Evolutionary conservation across 1,140 invertebrate genomes (phyloP).

Genomic region (Calephelis nemesis): DNA sequence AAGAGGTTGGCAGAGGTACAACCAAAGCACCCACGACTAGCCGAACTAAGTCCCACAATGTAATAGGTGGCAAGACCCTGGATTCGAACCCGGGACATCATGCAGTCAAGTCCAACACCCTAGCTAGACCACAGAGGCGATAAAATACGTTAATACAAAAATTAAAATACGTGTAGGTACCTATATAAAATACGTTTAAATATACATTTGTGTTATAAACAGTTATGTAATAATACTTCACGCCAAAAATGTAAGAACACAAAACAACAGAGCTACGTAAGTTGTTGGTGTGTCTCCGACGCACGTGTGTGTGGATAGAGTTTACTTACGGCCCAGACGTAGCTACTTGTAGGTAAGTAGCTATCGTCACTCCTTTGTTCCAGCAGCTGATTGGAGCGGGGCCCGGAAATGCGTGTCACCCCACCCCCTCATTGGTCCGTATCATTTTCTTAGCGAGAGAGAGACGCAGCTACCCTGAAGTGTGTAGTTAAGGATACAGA

Average conservation of each 20-base stretch:
- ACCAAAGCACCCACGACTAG: too few species aligned
- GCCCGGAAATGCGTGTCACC: slow-evolving; percentile 78
- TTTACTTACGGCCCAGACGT: slow-evolving; percentile 61
- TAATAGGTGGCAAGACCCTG: too few species aligned
- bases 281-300: slow-evolving; percentile 47
- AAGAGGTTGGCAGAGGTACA: too few species aligned
- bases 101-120: too few species aligned
- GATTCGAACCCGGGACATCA: too few species aligned
- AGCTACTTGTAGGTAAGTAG: slow-evolving; percentile 77
- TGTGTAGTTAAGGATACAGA: slow-evolving; percentile 72
- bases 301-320: slow-evolving; percentile 52
- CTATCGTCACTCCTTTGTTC: slow-evolving; percentile 77
- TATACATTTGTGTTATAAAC: too few species aligned
- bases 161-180: too few species aligned
- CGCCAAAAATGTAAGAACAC: slow-evolving; percentile 51
- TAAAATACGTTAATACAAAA: too few species aligned
- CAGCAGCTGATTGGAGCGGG: slow-evolving; percentile 78
- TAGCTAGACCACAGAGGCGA: too few species aligned
- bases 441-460: slow-evolving; percentile 77
- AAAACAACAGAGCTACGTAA: slow-evolving; percentile 59
- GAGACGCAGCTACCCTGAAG: slow-evolving; percentile 68
- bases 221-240: too few species aligned
- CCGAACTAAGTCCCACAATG: too few species aligned
- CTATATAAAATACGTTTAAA: too few species aligned
- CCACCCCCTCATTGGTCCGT: slow-evolving; percentile 77